A percentile compares a stretch with the other conserved stretches of the same genome.
Evolutionary conservation across 1,140 invertebrate genomes (phyloP).

Genomic region (Anagrus nilaparvatae): DNA sequence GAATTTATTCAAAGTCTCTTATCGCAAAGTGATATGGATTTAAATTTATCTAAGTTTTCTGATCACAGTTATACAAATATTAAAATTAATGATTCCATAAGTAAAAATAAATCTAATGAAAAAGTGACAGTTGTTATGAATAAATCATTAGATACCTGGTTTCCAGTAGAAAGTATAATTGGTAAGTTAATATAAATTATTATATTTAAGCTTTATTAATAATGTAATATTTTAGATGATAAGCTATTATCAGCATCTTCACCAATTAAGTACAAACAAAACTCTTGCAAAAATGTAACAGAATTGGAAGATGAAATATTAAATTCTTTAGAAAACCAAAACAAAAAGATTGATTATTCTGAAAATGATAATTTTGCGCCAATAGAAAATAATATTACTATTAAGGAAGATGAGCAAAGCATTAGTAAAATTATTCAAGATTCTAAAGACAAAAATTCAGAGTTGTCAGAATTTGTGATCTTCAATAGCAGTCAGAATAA

Average conservation of each 20-base stretch:
- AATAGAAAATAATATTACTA: too few species aligned
- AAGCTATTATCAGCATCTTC: constrained; percentile 3
- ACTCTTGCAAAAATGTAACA: constrained; percentile 2
- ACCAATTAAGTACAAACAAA: constrained; percentile 6
- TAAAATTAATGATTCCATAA: constrained; percentile 1
- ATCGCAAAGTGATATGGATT: constrained; percentile 17
- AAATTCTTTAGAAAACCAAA: constrained; percentile 9
- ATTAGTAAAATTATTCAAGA: too few species aligned
- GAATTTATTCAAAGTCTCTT: constrained; percentile 13
- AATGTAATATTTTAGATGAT: constrained; percentile 4
- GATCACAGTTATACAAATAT: constrained; percentile 18
- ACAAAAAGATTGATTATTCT: constrained; percentile 13
- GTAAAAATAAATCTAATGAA: constrained; percentile 2
- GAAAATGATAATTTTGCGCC: neutral
- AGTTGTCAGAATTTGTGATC: too few species aligned
- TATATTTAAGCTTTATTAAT: neutral
- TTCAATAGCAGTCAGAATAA: too few species aligned
- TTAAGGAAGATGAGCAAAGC: too few species aligned
- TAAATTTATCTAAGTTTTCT: constrained; percentile 16
- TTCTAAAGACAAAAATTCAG: too few species aligned
- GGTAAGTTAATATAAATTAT: constrained; percentile 17
- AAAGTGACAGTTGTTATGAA: constrained; percentile 10
- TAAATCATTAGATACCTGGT: constrained; percentile 18
- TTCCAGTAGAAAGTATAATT: constrained; percentile 25
- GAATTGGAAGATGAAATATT: constrained; percentile 9